These are phyloP conservation scores for Carassius auratus DNA, from an alignment of 2,113 vertebrate species.

Conservation along the genomic window DNA sequence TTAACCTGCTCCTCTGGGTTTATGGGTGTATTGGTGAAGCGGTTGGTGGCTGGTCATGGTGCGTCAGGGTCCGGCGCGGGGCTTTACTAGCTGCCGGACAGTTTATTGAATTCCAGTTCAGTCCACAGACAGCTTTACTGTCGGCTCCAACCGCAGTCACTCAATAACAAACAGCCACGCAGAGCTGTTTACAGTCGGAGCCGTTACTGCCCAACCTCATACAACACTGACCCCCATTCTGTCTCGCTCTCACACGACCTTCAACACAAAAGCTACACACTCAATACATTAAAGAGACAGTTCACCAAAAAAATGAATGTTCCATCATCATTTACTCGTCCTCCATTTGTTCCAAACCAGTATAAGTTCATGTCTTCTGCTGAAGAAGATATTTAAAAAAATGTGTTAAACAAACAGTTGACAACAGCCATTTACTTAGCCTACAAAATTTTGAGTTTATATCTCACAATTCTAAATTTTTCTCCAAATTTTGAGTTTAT, in stretches of 20 bases:
- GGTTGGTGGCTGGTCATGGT: conserved; percentile 57
- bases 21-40: conserved; percentile 64
- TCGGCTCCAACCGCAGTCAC: conserved; percentile 62
- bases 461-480: no score
- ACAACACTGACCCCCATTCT: background rate
- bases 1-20: conserved; percentile 37
- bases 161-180: conserved; percentile 69
- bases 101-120: conserved; percentile 68
- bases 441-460: no score
- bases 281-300: background rate
- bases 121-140: conserved; percentile 70
- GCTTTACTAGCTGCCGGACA: conserved; percentile 58
- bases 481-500: no score
- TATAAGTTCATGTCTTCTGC: background rate
- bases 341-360: no score
- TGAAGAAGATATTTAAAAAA: background rate
- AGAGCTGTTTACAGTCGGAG: conserved; percentile 57
- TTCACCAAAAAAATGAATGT: background rate
- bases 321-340: background rate
- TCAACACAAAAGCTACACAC: background rate
- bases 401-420: no score
- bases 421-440: no score
- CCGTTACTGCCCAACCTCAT: conserved; percentile 20
- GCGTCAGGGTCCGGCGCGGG: conserved; percentile 55
- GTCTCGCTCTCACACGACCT: background rate